These are phyloP conservation scores for Hydrophis major DNA, from an alignment of 2,797 vertebrate genomes.

Conservation along the genomic window DNA sequence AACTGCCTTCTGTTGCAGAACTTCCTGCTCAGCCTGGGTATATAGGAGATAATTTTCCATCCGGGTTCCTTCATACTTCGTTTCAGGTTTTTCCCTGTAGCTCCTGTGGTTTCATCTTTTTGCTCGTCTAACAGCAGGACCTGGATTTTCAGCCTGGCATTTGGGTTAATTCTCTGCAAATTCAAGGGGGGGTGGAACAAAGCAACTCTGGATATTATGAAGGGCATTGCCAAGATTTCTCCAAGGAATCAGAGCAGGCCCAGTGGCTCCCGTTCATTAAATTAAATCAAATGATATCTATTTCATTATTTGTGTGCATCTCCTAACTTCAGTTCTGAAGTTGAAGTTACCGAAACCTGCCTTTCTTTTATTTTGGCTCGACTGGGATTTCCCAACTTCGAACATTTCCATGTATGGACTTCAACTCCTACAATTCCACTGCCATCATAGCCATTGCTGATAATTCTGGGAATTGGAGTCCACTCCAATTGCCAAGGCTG, in stretches of 20 bases:
- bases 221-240: neutral
- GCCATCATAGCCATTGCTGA: too few species aligned
- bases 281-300: neutral
- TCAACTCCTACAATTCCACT: too few species aligned
- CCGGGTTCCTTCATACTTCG: neutral
- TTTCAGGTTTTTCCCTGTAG: neutral
- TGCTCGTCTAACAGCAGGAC: neutral
- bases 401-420: too few species aligned
- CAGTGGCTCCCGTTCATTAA: neutral
- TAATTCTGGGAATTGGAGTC: too few species aligned
- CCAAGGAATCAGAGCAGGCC: neutral
- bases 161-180: neutral
- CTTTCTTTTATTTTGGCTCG: neutral
- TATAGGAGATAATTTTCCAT: too few species aligned
- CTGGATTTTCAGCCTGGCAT: too few species aligned
- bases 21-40: neutral
- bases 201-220: neutral
- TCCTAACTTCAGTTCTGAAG: neutral
- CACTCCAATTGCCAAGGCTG: neutral
- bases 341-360: neutral
- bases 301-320: neutral
- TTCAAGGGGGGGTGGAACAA: rapidly evolving
- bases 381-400: too few species aligned
- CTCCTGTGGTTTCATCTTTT: neutral
- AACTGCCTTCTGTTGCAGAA: neutral